Conservation (phyloP, 2,113 vertebrate species). For the Lates calcarifer region DNA sequence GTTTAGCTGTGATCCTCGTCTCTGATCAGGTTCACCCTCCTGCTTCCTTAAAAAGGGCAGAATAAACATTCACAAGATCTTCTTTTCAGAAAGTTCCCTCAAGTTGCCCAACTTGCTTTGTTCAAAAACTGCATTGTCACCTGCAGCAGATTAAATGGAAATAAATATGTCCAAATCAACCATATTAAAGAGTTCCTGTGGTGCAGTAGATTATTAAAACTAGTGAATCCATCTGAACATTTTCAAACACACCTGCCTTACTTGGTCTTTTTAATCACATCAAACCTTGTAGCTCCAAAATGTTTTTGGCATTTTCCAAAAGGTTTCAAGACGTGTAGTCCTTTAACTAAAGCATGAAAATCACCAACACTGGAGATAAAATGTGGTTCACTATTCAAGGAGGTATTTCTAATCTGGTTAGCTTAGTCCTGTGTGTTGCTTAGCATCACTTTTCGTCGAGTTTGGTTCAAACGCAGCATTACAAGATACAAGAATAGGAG, state of each 20-base stretch:
- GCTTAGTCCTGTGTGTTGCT: constrained; percentile 23
- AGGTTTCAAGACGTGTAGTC: not conserved
- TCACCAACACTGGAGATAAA: not conserved
- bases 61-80: constrained; percentile 61
- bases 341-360: constrained; percentile 3
- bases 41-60: constrained; percentile 9
- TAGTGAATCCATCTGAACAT: not conserved
- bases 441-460: not conserved
- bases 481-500: constrained; percentile 19
- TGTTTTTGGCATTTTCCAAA: not conserved
- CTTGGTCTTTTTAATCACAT: not conserved
- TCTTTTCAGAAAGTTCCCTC: not conserved
- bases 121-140: not conserved
- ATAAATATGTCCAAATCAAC: not conserved
- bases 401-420: constrained; percentile 37
- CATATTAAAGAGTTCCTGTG: not conserved
- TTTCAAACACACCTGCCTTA: not conserved
- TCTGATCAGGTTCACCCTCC: not conserved
- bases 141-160: not conserved
- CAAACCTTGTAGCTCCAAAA: not conserved
- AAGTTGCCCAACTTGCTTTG: not conserved
- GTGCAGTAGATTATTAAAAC: not conserved
- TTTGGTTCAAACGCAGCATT: constrained; percentile 53
- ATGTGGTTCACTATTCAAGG: not conserved
- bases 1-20: not conserved